Conservation (phyloP, 2,888 invertebrate genomes). For the Scaptomyza caliginosa region DNA sequence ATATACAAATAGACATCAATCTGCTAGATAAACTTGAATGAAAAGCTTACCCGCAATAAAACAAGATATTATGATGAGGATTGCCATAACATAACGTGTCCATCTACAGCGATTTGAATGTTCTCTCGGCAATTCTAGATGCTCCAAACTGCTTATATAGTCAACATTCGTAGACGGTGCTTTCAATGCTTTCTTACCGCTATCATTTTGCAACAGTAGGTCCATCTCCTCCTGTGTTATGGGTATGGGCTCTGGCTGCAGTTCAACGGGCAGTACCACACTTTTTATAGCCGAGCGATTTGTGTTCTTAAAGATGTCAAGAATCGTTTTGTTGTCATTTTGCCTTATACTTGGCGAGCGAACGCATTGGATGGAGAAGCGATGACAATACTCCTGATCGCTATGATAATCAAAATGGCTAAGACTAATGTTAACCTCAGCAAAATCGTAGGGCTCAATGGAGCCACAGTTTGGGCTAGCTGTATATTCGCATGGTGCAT, state of each 20-base stretch:
- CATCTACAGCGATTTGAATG: neutral
- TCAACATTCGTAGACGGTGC: neutral
- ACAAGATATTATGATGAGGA: conserved; percentile 2
- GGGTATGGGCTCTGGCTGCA: conserved; percentile 9
- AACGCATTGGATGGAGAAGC: conserved; percentile 31
- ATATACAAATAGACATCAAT: neutral
- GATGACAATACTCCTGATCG: conserved; percentile 18
- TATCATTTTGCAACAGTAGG: neutral
- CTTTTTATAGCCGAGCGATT: neutral
- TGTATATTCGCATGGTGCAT: conserved; percentile 25
- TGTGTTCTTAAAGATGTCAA: conserved; percentile 21
- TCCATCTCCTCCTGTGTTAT: conserved; percentile 3
- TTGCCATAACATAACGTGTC: neutral
- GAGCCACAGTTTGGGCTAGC: conserved; percentile 40
- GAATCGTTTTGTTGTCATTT: neutral
- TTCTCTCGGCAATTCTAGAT: neutral
- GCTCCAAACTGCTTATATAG: neutral
- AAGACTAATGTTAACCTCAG: conserved; percentile 37
- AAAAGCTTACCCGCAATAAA: conserved; percentile 38
- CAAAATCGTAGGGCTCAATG: conserved; percentile 37
- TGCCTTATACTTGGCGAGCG: neutral
- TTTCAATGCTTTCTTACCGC: neutral
- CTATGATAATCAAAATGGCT: conserved; percentile 22
- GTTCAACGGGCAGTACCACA: conserved; percentile 13
- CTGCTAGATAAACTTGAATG: neutral